Conservation (phyloP, 2,113 vertebrate species). For the Phylloscopus trochilus region DNA sequence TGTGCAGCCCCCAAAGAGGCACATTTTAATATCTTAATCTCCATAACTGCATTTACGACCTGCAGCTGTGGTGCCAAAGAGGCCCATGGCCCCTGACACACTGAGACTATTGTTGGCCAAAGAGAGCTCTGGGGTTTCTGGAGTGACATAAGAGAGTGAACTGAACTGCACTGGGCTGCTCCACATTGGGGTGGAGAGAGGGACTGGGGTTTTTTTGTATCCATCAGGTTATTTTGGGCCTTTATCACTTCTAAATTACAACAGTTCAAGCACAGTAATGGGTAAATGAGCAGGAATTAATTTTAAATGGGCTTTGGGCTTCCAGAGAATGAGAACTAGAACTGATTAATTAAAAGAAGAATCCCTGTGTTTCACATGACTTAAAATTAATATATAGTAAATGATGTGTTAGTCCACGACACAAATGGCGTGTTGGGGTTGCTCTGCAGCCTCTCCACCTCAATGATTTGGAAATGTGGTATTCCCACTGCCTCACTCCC, state of each 20-base stretch:
- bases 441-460: neutral
- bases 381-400: neutral
- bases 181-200: neutral
- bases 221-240: neutral
- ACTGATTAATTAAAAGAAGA: neutral
- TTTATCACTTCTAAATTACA: neutral
- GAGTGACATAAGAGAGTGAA: neutral
- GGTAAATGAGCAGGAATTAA: neutral
- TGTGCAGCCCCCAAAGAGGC: neutral
- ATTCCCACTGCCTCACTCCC: neutral
- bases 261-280: neutral
- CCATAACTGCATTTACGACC: constrained; percentile 14
- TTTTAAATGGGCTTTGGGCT: neutral
- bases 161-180: neutral
- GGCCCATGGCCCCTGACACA: neutral
- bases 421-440: neutral
- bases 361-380: neutral
- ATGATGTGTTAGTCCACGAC: neutral
- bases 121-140: constrained; percentile 13
- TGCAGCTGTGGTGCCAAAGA: constrained; percentile 56
- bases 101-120: constrained; percentile 39
- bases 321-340: neutral
- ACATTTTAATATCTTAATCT: constrained; percentile 16
- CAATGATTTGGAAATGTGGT: neutral
- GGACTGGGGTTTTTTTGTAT: neutral